These are phyloP conservation scores for Calliopum simillimum DNA, from an alignment of 2,888 invertebrate species.

Conservation along the genomic window DNA sequence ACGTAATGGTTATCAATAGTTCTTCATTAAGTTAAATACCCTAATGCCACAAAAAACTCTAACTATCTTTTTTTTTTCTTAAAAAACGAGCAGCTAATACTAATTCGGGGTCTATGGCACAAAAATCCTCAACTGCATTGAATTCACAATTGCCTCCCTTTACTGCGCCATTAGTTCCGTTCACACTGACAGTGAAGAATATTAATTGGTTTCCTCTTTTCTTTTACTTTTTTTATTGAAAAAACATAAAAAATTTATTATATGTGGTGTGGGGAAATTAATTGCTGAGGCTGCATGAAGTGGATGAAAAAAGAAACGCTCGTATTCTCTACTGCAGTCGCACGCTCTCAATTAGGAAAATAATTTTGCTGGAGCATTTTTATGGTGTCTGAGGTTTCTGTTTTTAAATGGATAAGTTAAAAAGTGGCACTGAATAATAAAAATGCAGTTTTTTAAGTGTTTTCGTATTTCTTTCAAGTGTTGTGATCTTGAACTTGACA, in stretches of 20 bases:
- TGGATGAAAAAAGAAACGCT: not conserved
- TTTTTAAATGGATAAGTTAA: too few relatives aligned
- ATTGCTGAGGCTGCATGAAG: not conserved
- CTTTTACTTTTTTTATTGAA: not conserved
- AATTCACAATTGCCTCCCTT: not conserved
- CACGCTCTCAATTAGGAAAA: not conserved
- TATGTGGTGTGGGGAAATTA: constrained; percentile 24
- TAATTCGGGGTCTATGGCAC: too few relatives aligned
- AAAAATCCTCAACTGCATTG: not conserved
- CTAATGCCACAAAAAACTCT: too few relatives aligned
- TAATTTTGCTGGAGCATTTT: not conserved
- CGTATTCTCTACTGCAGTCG: not conserved
- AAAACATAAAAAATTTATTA: constrained; percentile 22
- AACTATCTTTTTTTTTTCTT: too few relatives aligned
- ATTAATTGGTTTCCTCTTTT: constrained; percentile 25
- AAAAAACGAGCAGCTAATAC: too few relatives aligned
- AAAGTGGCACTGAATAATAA: too few relatives aligned
- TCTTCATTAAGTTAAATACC: too few relatives aligned
- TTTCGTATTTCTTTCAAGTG: too few relatives aligned
- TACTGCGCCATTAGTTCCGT: not conserved
- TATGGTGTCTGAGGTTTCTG: too few relatives aligned
- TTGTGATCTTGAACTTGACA: too few relatives aligned
- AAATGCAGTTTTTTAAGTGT: too few relatives aligned
- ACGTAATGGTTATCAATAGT: too few relatives aligned
- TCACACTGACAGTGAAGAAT: constrained; percentile 33